These are phyloP conservation scores for Oryzaephilus surinamensis DNA, from an alignment of 1,140 invertebrate genomes.

Conservation along the genomic window DNA sequence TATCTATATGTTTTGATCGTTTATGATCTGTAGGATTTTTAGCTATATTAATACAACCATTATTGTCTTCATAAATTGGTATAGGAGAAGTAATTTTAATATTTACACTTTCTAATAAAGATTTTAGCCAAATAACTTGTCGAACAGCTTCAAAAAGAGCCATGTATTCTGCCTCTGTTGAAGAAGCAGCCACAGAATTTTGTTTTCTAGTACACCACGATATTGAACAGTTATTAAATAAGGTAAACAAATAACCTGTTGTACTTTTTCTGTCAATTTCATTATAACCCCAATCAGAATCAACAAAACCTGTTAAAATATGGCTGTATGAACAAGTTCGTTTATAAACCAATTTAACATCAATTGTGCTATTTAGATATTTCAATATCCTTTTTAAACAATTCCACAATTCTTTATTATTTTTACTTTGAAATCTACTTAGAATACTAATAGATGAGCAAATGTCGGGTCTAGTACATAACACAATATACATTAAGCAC, in stretches of 20 bases:
- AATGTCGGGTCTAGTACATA: too few species aligned
- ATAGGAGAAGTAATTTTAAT: slow-evolving; percentile 2
- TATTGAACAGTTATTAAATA: slow-evolving; percentile 16
- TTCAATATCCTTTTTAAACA: slow-evolving; percentile 5
- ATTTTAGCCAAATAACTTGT: slow-evolving; percentile 25
- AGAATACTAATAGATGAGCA: too few species aligned
- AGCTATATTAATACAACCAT: slow-evolving; percentile 17
- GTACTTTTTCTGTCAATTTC: slow-evolving; percentile 14
- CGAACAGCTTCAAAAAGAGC: slow-evolving; percentile 25
- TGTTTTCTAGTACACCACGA: slow-evolving; percentile 29
- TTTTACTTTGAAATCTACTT: slow-evolving; percentile 11
- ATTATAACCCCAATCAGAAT: slow-evolving; percentile 14
- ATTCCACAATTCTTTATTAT: slow-evolving; percentile 3
- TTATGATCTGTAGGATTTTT: slow-evolving; percentile 20
- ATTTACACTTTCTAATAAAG: slow-evolving; percentile 3
- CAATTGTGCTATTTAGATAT: slow-evolving; percentile 5
- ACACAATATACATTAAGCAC: too few species aligned
- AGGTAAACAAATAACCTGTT: slow-evolving; percentile 18
- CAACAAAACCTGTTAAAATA: slow-evolving; percentile 13
- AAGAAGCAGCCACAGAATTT: slow-evolving; percentile 27
- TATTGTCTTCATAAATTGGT: slow-evolving; percentile 15
- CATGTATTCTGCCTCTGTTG: slow-evolving; percentile 29
- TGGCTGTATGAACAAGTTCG: slow-evolving; percentile 15
- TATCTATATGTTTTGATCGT: slow-evolving; percentile 22
- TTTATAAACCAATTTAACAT: slow-evolving; percentile 11